Percentiles rank a stretch among this genome's conserved stretches.
Conservation (phyloP, 2,888 invertebrate species). For the Limenitis camilla region DNA sequence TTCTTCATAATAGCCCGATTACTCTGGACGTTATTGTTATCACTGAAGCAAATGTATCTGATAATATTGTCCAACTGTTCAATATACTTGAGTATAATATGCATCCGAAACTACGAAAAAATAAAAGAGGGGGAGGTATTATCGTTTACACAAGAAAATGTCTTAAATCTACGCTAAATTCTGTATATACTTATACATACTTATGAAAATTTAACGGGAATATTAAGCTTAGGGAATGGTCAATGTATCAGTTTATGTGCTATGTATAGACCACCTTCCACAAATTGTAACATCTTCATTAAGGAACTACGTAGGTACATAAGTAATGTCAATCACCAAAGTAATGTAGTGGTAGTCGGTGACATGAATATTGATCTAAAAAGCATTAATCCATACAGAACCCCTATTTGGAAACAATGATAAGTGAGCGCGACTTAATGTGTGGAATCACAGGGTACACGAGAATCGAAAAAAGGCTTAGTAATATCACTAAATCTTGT, state of each 20-base stretch:
- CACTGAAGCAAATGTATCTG: slow-evolving; percentile 19
- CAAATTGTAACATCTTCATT: slow-evolving; percentile 2
- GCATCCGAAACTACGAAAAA: slow-evolving; percentile 16
- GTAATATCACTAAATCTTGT: no score
- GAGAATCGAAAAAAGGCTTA: slow-evolving; percentile 17
- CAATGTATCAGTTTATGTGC: not conserved
- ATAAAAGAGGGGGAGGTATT: no score
- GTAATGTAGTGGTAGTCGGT: slow-evolving; percentile 5
- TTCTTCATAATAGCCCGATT: not conserved
- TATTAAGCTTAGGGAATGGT: not conserved
- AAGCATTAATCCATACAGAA: no score
- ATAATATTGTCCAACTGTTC: slow-evolving; percentile 12
- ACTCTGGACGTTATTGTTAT: slow-evolving; percentile 17
- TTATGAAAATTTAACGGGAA: slow-evolving; percentile 6
- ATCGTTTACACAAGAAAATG: no score
- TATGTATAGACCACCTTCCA: slow-evolving; percentile 6
- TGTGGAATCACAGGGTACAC: slow-evolving; percentile 20
- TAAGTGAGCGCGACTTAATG: no score
- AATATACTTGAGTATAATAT: slow-evolving; percentile 24
- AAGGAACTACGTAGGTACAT: slow-evolving; percentile 3
- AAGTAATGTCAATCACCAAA: not conserved
- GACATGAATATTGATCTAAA: slow-evolving; percentile 10
- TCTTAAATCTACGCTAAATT: no score
- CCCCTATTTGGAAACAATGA: no score
- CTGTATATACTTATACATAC: not conserved